A percentile compares a stretch with the other conserved stretches of the same genome.
phyloP scores from a whole-genome alignment of 2,888 invertebrate genomes.

The Alloplasta piceator region DNA sequence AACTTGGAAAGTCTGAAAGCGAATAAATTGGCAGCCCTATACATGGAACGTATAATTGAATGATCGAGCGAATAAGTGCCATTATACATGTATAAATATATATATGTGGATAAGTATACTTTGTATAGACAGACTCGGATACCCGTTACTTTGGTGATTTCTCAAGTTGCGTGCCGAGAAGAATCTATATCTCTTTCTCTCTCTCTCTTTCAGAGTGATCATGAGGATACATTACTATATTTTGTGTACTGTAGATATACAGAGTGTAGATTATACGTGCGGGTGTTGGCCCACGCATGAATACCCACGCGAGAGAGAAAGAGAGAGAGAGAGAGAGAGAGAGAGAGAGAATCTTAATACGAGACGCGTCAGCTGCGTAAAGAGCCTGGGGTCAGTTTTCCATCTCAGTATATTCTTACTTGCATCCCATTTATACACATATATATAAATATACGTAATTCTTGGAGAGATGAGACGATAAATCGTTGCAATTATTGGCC shows the following conservation, averaged over 20 bases:
- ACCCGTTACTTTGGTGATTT: constrained; percentile 59
- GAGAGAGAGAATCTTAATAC: constrained; percentile 68
- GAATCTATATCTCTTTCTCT: constrained; percentile 13
- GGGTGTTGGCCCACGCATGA: constrained; percentile 72
- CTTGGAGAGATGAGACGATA: constrained; percentile 3
- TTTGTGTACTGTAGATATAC: constrained; percentile 41
- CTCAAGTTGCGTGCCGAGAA: constrained; percentile 57
- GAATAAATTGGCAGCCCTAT: constrained; percentile 66
- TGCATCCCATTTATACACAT: constrained; percentile 18
- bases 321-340: constrained; percentile 39
- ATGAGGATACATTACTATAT: constrained; percentile 60
- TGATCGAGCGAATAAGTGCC: constrained; percentile 52
- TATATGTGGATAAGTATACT: neutral
- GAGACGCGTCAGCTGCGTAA: constrained; percentile 79
- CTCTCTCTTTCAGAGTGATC: constrained; percentile 46
- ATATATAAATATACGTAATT: too few relatives aligned
- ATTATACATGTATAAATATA: constrained; percentile 26
- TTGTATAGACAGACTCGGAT: constrained; percentile 8
- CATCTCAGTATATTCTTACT: constrained; percentile 48
- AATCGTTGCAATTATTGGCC: constrained; percentile 23
- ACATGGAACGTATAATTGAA: constrained; percentile 65
- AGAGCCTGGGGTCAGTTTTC: constrained; percentile 71
- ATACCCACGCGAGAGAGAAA: constrained; percentile 71
- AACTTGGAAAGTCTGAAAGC: constrained; percentile 13
- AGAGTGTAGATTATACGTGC: constrained; percentile 65